Evolutionary conservation across 2,888 invertebrate genomes (phyloP), one percentile per base, ranked within the genome.

Genomic region (Pollenia angustigena): DNA sequence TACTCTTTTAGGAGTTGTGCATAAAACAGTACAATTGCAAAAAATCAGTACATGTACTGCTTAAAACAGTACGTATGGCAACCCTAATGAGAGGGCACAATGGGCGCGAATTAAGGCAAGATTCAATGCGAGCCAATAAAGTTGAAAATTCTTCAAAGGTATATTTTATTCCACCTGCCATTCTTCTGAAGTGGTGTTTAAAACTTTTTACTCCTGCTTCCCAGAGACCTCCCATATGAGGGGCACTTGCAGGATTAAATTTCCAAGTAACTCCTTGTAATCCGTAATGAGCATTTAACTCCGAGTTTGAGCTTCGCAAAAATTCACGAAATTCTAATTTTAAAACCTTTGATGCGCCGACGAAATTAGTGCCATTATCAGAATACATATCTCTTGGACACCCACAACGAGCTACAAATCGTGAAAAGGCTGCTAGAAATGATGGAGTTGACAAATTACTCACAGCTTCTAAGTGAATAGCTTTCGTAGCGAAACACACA

Each of bases 401-500:
- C 0, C 86, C 75, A n/a, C 85, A 79, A 16, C 87, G 75, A 9
- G 85, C 66, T 10, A 83, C 46, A 48, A 88, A 87, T 16, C 87
- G n/a, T 7, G 79, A 16, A 14, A 83, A 76, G 1, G 85, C 85
- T 12, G 86, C 85, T 1, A 87, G 44, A 23, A 88, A 87, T 0
- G 82, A 71, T 11, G 79, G 52, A 1, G 80, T 82, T 1, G 81
- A 82, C 32, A 88, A 69, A 16, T 68, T 52, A 48, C 69, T 60
- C 12, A 76, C 66, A 7, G 56, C 23, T 58, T 81, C 82, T 14
- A 83, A 56, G 23, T 81, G 86, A 14, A 85, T 80, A 1, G 76
- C 87, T 32, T 86, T 88, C 6, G 88, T 88, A 2, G 74, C 72
- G 9, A 86, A 87, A 44, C 87, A 87, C n/a, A 88, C 72, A 54